phyloP scores from a whole-genome alignment of 2,113 vertebrate genomes.

The Corvus cornix region DNA sequence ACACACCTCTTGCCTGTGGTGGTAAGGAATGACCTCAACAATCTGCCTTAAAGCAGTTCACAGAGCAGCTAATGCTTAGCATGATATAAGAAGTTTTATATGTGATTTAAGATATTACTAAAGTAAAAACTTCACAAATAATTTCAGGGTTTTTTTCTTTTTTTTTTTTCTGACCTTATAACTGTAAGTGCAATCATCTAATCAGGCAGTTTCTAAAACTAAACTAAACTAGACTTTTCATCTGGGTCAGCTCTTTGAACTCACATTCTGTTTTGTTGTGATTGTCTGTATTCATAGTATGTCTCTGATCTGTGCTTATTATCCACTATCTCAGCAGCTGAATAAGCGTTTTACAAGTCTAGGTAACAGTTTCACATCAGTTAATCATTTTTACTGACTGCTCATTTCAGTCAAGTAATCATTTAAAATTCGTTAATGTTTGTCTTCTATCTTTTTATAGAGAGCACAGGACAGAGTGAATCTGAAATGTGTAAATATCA shows the following conservation, averaged over 20 bases:
- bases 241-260: conserved; percentile 12
- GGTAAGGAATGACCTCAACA: not conserved
- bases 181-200: not conserved
- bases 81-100: not conserved
- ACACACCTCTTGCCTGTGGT: not conserved
- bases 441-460: conserved; percentile 13
- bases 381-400: conserved; percentile 48
- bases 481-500: not conserved
- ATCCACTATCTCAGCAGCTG: not conserved
- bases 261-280: not conserved
- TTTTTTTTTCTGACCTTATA: not conserved
- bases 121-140: not conserved
- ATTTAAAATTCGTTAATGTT: conserved; percentile 50
- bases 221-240: not conserved
- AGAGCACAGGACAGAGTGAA: not conserved
- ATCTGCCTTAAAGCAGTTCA: not conserved
- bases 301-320: conserved; percentile 4
- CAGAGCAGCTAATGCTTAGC: not conserved
- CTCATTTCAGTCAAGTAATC: conserved; percentile 42
- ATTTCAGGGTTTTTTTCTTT: not conserved
- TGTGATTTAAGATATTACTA: not conserved
- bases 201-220: not conserved
- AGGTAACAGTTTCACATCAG: conserved; percentile 8
- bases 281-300: not conserved
- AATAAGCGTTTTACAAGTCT: conserved; percentile 43